A percentile compares a stretch with the other conserved stretches of the same genome.
Evolutionary conservation across 2,797 vertebrate species (phyloP).

Genomic region (Cryptoblepharus egeriae): DNA sequence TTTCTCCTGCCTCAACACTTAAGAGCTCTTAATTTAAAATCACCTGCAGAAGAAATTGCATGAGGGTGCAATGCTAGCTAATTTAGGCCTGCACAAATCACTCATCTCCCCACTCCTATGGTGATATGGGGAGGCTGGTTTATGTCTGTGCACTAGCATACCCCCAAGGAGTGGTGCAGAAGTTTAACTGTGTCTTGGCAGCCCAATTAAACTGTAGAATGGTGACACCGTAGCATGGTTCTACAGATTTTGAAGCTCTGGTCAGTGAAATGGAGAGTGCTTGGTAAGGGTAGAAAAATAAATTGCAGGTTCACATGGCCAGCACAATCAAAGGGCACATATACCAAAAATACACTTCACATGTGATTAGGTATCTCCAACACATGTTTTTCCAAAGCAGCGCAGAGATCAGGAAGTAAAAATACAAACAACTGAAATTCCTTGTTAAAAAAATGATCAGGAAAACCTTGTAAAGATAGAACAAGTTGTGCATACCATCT

Average conservation of each 20-base stretch:
- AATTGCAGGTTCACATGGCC: background rate
- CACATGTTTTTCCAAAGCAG: background rate
- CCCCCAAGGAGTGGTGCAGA: background rate
- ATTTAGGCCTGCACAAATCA: no score
- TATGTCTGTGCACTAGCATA: no score
- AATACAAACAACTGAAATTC: constrained; percentile 8
- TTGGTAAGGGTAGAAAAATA: background rate
- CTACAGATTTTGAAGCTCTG: background rate
- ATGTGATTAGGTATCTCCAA: background rate
- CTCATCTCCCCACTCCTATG: no score
- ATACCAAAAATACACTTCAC: background rate
- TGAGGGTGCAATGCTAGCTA: no score
- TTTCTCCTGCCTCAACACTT: background rate
- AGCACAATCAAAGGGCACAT: no score
- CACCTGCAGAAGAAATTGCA: no score
- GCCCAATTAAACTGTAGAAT: background rate
- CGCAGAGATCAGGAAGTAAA: background rate
- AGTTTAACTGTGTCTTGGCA: background rate
- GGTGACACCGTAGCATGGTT: background rate
- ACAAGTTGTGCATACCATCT: background rate
- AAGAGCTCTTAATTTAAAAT: background rate
- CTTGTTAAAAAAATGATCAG: background rate
- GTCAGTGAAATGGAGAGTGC: background rate
- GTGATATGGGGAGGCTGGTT: no score
- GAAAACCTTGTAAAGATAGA: constrained; percentile 19